Conservation (phyloP, 1,140 invertebrate genomes). For the Argopecten irradians region DNA sequence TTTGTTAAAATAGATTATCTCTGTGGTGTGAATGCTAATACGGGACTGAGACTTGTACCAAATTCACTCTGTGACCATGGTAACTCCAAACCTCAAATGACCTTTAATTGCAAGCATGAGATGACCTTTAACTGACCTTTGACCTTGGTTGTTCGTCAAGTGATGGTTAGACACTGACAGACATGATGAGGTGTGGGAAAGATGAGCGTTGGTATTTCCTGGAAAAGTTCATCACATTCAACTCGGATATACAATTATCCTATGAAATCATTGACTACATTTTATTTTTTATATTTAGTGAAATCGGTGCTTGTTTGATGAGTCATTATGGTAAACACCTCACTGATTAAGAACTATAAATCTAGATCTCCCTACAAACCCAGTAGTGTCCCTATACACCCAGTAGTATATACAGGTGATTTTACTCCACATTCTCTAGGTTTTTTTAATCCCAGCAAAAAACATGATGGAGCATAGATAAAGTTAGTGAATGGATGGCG, state of each 20-base stretch:
- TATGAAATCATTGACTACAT: neutral
- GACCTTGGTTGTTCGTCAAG: neutral
- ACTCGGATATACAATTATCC: neutral
- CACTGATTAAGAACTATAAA: neutral
- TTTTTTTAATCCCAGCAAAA: neutral
- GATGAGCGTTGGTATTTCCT: neutral
- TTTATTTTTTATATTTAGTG: neutral
- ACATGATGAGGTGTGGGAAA: neutral
- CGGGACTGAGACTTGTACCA: neutral
- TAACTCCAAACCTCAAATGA: neutral
- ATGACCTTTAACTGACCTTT: neutral
- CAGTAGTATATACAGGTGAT: neutral
- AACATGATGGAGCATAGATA: neutral
- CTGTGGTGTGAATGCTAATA: conserved; percentile 1
- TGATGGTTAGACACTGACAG: neutral
- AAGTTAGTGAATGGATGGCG: neutral
- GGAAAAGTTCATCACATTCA: neutral
- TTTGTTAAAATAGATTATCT: conserved; percentile 13
- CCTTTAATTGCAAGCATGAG: neutral
- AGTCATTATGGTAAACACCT: neutral
- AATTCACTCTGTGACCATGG: neutral
- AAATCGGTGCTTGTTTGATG: neutral
- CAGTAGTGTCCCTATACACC: no score
- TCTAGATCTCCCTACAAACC: no score
- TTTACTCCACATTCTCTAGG: neutral